Evolutionary conservation across 2,113 vertebrate genomes (phyloP).

Genomic region (Tympanuchus pallidicinctus): DNA sequence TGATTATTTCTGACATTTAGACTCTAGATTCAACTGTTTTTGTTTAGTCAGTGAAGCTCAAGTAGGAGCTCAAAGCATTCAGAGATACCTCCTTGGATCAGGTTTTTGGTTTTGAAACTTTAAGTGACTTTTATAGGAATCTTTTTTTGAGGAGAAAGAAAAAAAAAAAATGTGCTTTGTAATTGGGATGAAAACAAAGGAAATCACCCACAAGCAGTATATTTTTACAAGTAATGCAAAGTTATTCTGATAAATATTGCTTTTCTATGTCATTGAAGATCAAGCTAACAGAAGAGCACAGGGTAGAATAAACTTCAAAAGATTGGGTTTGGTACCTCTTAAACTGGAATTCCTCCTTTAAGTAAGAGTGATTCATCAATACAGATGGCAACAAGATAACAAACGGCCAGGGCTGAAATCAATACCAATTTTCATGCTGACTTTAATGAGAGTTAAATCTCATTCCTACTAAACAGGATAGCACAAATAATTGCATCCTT

Average conservation of each 20-base stretch:
- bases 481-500: conserved; percentile 26
- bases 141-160: neutral
- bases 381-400: conserved; percentile 1
- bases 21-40: neutral
- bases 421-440: conserved; percentile 1
- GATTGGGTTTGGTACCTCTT: neutral
- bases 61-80: neutral
- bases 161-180: neutral
- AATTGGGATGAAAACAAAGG: neutral
- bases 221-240: neutral
- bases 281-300: neutral
- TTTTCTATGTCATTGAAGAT: neutral
- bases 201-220: neutral
- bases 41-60: neutral
- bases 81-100: neutral
- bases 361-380: neutral
- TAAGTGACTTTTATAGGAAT: neutral
- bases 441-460: conserved; percentile 42
- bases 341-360: neutral
- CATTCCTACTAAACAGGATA: conserved; percentile 23
- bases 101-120: neutral
- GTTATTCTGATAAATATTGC: neutral
- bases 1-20: neutral
- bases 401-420: neutral
- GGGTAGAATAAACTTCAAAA: neutral